These are phyloP conservation scores for Neelides folsomi DNA, from an alignment of 2,888 invertebrate genomes.

Conservation along the genomic window DNA sequence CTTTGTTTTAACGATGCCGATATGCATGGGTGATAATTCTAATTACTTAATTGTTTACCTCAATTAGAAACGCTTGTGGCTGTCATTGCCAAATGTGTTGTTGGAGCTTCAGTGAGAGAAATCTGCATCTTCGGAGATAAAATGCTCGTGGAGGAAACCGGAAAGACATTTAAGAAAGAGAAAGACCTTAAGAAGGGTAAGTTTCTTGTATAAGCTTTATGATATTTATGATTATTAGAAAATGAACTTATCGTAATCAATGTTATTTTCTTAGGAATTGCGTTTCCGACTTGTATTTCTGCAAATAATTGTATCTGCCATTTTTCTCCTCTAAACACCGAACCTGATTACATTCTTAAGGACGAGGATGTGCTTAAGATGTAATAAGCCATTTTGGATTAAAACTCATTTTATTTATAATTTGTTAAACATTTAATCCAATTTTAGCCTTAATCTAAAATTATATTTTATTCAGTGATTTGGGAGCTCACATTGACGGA, in stretches of 20 bases:
- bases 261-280: conserved; percentile 49
- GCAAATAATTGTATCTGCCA: conserved; percentile 99
- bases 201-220: not conserved
- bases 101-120: conserved; percentile 75
- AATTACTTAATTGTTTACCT: conserved; percentile 13
- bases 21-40: not conserved
- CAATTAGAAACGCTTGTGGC: conserved; percentile 75
- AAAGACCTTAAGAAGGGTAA: conserved; percentile 90
- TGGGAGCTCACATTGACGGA: conserved; percentile 97
- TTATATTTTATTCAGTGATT: conserved; percentile 52
- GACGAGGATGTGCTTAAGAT: conserved; percentile 93
- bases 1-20: too few species aligned
- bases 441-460: not conserved
- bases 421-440: not conserved
- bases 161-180: conserved; percentile 94
- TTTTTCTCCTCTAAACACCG: conserved; percentile 89
- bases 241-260: not conserved
- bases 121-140: conserved; percentile 87
- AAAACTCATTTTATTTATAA: too few species aligned
- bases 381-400: conserved; percentile 41
- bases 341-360: conserved; percentile 70
- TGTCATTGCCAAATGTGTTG: conserved; percentile 71
- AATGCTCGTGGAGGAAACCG: conserved; percentile 75
- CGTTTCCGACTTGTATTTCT: conserved; percentile 97
- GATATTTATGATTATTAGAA: not conserved